A percentile compares a stretch with the other conserved stretches of the same genome.
Conservation (phyloP, 2,888 invertebrate species). For the Dasysyrphus tricinctus region DNA sequence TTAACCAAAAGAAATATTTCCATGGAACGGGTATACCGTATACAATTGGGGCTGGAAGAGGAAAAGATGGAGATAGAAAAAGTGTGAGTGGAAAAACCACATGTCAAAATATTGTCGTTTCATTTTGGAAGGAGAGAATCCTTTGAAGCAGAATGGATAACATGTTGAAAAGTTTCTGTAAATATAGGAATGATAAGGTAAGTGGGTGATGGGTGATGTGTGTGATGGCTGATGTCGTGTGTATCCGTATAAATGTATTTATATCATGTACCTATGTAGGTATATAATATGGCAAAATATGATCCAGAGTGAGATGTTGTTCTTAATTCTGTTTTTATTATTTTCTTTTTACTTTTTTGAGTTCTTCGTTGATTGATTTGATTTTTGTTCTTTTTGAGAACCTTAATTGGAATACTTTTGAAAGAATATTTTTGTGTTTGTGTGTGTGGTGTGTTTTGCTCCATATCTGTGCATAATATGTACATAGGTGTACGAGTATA, state of each 20-base stretch:
- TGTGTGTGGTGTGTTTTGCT: background rate
- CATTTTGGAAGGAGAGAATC: constrained; percentile 18
- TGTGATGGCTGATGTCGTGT: background rate
- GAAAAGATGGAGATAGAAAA: background rate
- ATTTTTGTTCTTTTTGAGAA: constrained; percentile 51
- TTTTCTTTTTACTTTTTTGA: constrained; percentile 4
- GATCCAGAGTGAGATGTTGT: constrained; percentile 28
- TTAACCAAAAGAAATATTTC: background rate
- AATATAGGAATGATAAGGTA: background rate
- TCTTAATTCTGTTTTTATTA: constrained; percentile 21
- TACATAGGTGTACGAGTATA: too few relatives aligned
- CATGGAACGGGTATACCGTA: background rate
- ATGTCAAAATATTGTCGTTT: constrained; percentile 65
- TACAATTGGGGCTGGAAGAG: background rate
- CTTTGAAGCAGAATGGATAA: constrained; percentile 49
- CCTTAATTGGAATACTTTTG: constrained; percentile 53
- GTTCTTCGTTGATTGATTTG: constrained; percentile 58
- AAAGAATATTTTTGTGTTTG: constrained; percentile 9
- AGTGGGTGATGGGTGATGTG: background rate
- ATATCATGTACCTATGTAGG: too few relatives aligned
- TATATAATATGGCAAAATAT: background rate
- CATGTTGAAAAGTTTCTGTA: constrained; percentile 49
- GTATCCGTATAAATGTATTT: background rate
- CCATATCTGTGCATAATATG: too few relatives aligned
- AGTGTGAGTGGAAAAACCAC: constrained; percentile 42